Conservation (phyloP, 2,888 invertebrate species). For the Kuschelorhynchus macadamiae region DNA sequence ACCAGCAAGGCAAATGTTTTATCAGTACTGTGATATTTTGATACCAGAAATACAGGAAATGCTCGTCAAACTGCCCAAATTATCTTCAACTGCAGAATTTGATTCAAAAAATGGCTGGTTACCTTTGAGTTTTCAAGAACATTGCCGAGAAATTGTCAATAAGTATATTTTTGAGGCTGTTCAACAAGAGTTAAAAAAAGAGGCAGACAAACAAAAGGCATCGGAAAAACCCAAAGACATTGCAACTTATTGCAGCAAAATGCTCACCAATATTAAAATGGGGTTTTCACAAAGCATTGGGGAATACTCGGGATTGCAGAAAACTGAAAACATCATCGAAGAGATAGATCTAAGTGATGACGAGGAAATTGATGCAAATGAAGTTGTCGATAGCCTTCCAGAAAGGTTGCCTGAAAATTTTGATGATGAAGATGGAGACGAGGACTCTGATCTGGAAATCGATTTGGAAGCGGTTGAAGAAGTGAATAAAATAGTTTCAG, state of each 20-base stretch:
- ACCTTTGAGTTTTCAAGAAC: conserved; percentile 77
- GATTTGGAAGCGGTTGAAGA: conserved; percentile 63
- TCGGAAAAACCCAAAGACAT: not conserved
- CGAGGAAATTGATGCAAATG: conserved; percentile 52
- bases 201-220: conserved; percentile 35
- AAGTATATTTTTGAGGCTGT: conserved; percentile 65
- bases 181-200: conserved; percentile 56
- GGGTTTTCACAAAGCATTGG: conserved; percentile 44
- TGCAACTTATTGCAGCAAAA: conserved; percentile 56
- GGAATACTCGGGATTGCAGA: conserved; percentile 47
- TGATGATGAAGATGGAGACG: conserved; percentile 54
- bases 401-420: conserved; percentile 54
- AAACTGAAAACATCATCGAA: conserved; percentile 41
- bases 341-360: conserved; percentile 54
- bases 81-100: conserved; percentile 74
- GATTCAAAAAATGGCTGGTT: conserved; percentile 86
- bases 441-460: conserved; percentile 58
- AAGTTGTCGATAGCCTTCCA: conserved; percentile 54
- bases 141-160: conserved; percentile 82
- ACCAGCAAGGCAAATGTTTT: conserved; percentile 89
- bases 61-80: conserved; percentile 77
- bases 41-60: conserved; percentile 85
- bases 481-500: conserved; percentile 60
- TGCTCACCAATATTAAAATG: conserved; percentile 58
- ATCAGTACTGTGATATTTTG: conserved; percentile 89